Evolutionary conservation across 2,797 vertebrate species (phyloP).

Genomic region (Picus viridis): DNA sequence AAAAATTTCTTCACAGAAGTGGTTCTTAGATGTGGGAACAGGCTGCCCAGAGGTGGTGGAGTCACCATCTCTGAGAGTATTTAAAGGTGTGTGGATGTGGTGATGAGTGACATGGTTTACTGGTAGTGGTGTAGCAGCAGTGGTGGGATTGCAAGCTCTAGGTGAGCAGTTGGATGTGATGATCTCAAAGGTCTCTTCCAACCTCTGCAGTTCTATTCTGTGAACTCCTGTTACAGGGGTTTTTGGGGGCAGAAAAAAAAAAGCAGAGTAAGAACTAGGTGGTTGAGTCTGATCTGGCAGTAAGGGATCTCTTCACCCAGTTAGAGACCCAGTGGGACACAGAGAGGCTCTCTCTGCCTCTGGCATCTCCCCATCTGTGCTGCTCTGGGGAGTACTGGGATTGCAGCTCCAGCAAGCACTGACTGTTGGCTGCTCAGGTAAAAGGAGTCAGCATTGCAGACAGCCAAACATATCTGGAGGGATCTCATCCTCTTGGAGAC

Average conservation of each 20-base stretch:
- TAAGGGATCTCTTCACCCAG: background rate
- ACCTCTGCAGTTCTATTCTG: too few species aligned
- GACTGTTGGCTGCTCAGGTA: background rate
- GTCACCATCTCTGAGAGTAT: too few species aligned
- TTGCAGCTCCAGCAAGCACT: background rate
- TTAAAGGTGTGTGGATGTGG: too few species aligned
- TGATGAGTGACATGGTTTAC: too few species aligned
- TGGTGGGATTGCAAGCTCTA: too few species aligned
- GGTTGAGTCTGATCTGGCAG: background rate
- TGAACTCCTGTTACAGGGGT: background rate
- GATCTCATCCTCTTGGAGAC: background rate
- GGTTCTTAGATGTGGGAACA: too few species aligned
- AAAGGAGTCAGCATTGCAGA: background rate
- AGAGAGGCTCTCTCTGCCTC: background rate
- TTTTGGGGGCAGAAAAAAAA: background rate
- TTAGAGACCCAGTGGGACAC: background rate
- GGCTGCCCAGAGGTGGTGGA: too few species aligned
- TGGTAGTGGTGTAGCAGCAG: too few species aligned
- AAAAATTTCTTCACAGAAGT: too few species aligned
- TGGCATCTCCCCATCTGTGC: background rate
- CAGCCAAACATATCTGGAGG: background rate
- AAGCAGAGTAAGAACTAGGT: background rate
- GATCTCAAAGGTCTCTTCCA: too few species aligned
- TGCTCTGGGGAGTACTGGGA: background rate
- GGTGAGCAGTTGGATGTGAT: too few species aligned